Conservation (phyloP, 2,888 invertebrate genomes). For the Daptonema setosum region DNA sequence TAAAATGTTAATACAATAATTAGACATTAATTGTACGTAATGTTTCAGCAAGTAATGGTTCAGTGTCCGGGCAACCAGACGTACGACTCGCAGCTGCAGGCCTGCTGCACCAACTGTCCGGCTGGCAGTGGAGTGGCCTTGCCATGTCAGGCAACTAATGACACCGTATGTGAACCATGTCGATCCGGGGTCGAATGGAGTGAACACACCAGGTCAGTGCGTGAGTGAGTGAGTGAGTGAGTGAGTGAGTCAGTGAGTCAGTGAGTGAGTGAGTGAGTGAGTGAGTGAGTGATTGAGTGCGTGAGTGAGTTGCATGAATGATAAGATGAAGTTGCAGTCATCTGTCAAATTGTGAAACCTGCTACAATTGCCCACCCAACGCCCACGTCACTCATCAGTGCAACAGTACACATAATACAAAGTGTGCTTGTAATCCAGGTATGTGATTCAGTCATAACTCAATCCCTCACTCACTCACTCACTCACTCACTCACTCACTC, state of each 20-base stretch:
- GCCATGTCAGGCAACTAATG: constrained; percentile 13
- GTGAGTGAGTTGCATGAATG: too few species aligned
- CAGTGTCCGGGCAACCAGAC: background rate
- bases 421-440: constrained; percentile 20
- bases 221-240: too few species aligned
- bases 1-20: too few species aligned
- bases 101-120: constrained; percentile 19
- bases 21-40: too few species aligned
- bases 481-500: too few species aligned
- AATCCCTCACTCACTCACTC: too few species aligned
- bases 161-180: constrained; percentile 19
- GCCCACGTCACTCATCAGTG: constrained; percentile 15
- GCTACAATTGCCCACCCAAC: constrained; percentile 18
- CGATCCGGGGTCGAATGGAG: constrained; percentile 15
- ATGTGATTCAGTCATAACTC: constrained; percentile 15
- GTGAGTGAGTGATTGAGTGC: too few species aligned
- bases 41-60: too few species aligned
- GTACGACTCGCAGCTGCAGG: background rate
- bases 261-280: too few species aligned
- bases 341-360: constrained; percentile 13
- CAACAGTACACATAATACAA: constrained; percentile 20
- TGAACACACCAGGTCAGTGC: constrained; percentile 8
- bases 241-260: too few species aligned
- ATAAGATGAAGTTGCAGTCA: too few species aligned
- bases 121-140: constrained; percentile 18